A percentile compares a stretch with the other conserved stretches of the same genome.
These are phyloP conservation scores for Forpus xanthops DNA, from an alignment of 2,797 vertebrate genomes.

Conservation along the genomic window DNA sequence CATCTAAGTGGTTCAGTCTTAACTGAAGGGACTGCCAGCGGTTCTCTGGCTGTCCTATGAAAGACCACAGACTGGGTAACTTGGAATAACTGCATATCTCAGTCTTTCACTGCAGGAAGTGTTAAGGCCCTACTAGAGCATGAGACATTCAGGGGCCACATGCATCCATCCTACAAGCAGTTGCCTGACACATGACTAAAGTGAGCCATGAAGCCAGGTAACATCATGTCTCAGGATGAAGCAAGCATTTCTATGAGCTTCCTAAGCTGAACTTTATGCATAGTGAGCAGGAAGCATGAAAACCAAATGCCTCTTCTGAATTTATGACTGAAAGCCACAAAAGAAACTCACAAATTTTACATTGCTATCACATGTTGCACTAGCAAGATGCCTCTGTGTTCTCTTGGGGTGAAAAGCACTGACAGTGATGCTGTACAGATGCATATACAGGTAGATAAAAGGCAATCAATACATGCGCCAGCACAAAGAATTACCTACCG, in stretches of 20 bases:
- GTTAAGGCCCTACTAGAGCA: not conserved
- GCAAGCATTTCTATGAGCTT: not conserved
- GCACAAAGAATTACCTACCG: slow-evolving; percentile 77
- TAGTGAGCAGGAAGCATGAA: slow-evolving; percentile 37
- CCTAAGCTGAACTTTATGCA: not conserved
- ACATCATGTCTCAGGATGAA: not conserved
- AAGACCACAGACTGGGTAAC: not conserved
- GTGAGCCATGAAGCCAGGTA: not conserved
- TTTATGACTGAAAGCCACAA: slow-evolving; percentile 40
- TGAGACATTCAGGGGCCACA: not conserved
- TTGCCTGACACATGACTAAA: slow-evolving; percentile 19
- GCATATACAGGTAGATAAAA: slow-evolving; percentile 71
- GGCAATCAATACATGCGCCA: slow-evolving; percentile 80
- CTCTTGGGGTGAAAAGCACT: slow-evolving; percentile 57
- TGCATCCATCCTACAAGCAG: slow-evolving; percentile 6
- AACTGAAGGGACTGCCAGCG: not conserved
- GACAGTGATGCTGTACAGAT: slow-evolving; percentile 74
- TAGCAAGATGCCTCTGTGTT: slow-evolving; percentile 40
- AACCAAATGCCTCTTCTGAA: slow-evolving; percentile 5
- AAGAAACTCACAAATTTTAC: slow-evolving; percentile 28
- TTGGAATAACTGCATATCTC: not conserved
- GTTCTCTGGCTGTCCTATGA: not conserved
- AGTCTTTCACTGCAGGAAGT: not conserved
- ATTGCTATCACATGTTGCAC: not conserved
- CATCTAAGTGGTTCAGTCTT: not conserved